A percentile compares a stretch with the other conserved stretches of the same genome.
These are phyloP conservation scores for Takifugu bimaculatus DNA, from an alignment of 2,113 vertebrate genomes.

Conservation along the genomic window DNA sequence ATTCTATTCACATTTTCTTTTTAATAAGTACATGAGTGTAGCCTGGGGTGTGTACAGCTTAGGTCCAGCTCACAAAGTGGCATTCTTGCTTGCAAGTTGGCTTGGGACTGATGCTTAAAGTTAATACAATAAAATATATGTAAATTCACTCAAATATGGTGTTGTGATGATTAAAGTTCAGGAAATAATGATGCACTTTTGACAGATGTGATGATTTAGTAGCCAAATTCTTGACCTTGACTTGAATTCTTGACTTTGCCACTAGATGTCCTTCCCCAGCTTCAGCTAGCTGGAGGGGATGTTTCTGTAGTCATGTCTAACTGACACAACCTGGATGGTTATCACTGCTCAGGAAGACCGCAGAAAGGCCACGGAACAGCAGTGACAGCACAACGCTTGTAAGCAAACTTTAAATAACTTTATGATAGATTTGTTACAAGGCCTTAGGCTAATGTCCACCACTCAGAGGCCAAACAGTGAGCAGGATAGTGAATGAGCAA, in stretches of 20 bases:
- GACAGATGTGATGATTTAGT: not conserved
- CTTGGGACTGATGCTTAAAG: not conserved
- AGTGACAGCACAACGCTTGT: constrained; percentile 4
- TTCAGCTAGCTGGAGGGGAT: constrained; percentile 25
- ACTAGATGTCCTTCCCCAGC: constrained; percentile 69
- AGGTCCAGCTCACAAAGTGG: not conserved
- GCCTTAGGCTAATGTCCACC: not conserved
- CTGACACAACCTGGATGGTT: constrained; percentile 22
- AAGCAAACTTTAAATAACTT: constrained; percentile 1
- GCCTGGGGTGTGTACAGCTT: not conserved
- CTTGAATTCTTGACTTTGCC: constrained; percentile 40
- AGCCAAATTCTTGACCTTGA: not conserved
- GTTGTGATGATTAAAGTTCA: not conserved
- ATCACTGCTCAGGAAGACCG: constrained; percentile 21
- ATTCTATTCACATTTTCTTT: not conserved
- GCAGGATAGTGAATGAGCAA: constrained; percentile 4
- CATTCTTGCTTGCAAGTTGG: not conserved
- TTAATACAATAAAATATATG: not conserved
- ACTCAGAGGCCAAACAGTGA: not conserved
- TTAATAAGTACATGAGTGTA: not conserved
- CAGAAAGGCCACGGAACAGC: constrained; percentile 25
- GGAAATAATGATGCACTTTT: not conserved
- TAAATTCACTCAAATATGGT: not conserved
- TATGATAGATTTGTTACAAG: too few relatives aligned
- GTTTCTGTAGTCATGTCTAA: constrained; percentile 2